These are phyloP conservation scores for Salvelinus namaycush DNA, from an alignment of 2,113 vertebrate genomes.

Conservation along the genomic window DNA sequence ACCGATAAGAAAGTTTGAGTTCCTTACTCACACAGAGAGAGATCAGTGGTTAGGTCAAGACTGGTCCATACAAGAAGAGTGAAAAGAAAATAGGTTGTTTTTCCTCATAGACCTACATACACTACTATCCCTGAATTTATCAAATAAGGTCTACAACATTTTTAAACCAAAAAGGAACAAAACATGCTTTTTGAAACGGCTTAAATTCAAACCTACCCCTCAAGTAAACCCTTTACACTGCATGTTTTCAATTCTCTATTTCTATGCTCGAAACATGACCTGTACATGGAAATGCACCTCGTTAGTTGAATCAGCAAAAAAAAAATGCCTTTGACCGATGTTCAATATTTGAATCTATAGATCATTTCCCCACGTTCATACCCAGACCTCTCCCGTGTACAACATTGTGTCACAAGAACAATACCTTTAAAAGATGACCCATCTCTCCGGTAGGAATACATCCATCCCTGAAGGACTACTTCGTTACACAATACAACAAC, in stretches of 20 bases:
- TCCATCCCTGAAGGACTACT: not conserved
- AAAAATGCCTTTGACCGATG: not conserved
- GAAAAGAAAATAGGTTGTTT: not conserved
- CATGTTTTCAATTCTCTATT: too few relatives aligned
- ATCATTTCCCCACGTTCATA: not conserved
- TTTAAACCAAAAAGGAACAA: not conserved
- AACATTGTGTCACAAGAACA: not conserved
- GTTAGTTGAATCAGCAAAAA: not conserved
- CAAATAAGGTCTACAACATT: not conserved
- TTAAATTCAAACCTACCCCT: too few relatives aligned
- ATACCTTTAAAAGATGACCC: not conserved
- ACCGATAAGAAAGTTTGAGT: too few relatives aligned
- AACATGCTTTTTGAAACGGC: too few relatives aligned
- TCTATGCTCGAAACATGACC: too few relatives aligned
- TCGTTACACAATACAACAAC: not conserved
- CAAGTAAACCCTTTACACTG: too few relatives aligned
- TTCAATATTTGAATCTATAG: not conserved
- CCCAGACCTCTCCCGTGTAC: not conserved
- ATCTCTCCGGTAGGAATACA: not conserved
- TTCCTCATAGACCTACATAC: not conserved
- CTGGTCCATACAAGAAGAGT: too few relatives aligned
- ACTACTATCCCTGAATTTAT: not conserved
- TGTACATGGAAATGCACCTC: not conserved
- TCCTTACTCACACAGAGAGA: too few relatives aligned
- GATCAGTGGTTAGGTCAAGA: too few relatives aligned